These are phyloP conservation scores for Synanthedon formicaeformis DNA, from an alignment of 2,888 invertebrate genomes.

Conservation along the genomic window DNA sequence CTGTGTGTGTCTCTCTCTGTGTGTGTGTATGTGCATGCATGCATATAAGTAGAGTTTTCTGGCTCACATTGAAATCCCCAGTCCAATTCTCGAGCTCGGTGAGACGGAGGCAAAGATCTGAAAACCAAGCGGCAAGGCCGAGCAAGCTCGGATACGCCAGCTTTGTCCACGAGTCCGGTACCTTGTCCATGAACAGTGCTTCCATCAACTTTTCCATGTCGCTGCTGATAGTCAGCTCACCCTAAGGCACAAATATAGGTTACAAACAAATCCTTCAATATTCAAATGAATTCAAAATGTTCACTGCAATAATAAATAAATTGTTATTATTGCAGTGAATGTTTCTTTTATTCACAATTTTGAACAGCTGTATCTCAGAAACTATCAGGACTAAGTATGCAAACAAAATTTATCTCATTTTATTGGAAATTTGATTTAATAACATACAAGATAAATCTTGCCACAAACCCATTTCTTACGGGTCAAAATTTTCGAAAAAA, in stretches of 20 bases:
- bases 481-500: too few relatives aligned
- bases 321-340: too few relatives aligned
- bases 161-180: conserved; percentile 88
- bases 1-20: too few relatives aligned
- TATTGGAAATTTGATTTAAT: too few relatives aligned
- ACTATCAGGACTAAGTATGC: too few relatives aligned
- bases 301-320: not conserved
- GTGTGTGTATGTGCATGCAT: too few relatives aligned
- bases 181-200: conserved; percentile 87
- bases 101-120: conserved; percentile 83
- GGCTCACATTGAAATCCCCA: conserved; percentile 79
- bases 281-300: too few relatives aligned
- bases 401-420: too few relatives aligned
- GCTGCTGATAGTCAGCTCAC: conserved; percentile 91
- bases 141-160: conserved; percentile 90
- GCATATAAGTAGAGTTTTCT: not conserved
- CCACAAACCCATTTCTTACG: too few relatives aligned
- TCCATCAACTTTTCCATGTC: conserved; percentile 92
- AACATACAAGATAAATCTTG: too few relatives aligned
- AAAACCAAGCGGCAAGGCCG: conserved; percentile 87
- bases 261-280: not conserved
- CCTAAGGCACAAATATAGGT: conserved; percentile 55
- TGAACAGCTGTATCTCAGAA: too few relatives aligned
- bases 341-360: too few relatives aligned
- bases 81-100: conserved; percentile 90